A percentile compares a stretch with the other conserved stretches of the same genome.
Conservation (phyloP, 1,140 invertebrate species). For the Grapholita molesta region DNA sequence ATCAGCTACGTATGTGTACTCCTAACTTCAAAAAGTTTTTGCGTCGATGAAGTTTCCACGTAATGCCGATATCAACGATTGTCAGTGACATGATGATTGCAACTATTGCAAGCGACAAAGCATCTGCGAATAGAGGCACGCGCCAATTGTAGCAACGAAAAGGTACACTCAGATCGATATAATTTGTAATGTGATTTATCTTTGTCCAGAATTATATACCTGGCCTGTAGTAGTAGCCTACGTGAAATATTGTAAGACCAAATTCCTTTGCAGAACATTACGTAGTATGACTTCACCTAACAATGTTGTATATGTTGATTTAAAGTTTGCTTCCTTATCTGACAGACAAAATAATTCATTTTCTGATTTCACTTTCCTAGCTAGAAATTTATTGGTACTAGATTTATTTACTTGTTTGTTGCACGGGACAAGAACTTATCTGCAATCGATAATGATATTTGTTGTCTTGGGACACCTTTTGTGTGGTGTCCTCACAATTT, state of each 20-base stretch:
- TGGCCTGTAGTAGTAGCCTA: too few relatives aligned
- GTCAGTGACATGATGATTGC: neutral
- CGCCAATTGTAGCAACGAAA: neutral
- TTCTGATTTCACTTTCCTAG: neutral
- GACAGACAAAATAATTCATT: neutral
- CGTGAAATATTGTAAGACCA: too few relatives aligned
- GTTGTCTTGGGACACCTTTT: neutral
- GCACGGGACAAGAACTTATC: neutral
- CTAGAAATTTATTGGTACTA: neutral
- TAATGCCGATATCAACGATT: neutral
- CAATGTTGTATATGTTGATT: too few relatives aligned
- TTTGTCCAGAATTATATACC: neutral
- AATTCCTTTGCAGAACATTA: too few relatives aligned
- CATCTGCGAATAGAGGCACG: neutral
- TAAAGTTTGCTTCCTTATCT: neutral
- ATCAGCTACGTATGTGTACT: too few relatives aligned
- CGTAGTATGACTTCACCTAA: too few relatives aligned
- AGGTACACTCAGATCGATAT: neutral
- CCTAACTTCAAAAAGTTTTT: too few relatives aligned
- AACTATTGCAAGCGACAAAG: neutral
- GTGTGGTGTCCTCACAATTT: neutral
- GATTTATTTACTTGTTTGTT: neutral
- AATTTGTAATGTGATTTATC: neutral
- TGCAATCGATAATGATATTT: neutral
- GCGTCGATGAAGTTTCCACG: neutral